These are phyloP conservation scores for Rapana venosa DNA, from an alignment of 2,888 invertebrate species.

Conservation along the genomic window DNA sequence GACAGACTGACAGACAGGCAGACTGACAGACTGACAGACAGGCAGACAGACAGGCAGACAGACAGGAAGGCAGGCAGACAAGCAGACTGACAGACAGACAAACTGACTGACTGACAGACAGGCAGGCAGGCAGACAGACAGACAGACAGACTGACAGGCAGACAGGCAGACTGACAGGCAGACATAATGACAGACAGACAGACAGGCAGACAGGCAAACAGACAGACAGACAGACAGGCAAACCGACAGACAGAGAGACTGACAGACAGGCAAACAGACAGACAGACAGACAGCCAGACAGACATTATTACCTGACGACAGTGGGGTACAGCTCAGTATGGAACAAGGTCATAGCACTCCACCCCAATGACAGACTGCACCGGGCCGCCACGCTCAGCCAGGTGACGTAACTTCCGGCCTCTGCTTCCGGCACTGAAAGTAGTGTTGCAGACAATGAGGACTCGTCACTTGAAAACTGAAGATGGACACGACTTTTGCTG, in stretches of 20 bases:
- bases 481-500: too few species aligned
- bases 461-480: too few species aligned
- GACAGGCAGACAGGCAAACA: slow-evolving; percentile 28
- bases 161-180: slow-evolving; percentile 24
- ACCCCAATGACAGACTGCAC: slow-evolving; percentile 58
- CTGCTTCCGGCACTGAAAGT: slow-evolving; percentile 8
- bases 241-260: neutral
- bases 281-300: neutral
- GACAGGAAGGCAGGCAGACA: too few species aligned
- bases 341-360: slow-evolving; percentile 63
- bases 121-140: too few species aligned
- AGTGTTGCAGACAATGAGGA: neutral
- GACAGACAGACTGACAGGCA: neutral
- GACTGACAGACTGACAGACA: too few species aligned
- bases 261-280: neutral
- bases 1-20: too few species aligned
- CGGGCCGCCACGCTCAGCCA: slow-evolving; percentile 61
- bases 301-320: slow-evolving; percentile 62
- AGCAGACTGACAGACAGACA: too few species aligned
- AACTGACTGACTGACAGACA: too few species aligned
- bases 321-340: slow-evolving; percentile 68
- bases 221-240: neutral
- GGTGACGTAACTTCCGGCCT: slow-evolving; percentile 49
- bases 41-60: too few species aligned
- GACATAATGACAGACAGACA: neutral